phyloP scores from a whole-genome alignment of 2,888 invertebrate species.

The Ennomos quercinarius region DNA sequence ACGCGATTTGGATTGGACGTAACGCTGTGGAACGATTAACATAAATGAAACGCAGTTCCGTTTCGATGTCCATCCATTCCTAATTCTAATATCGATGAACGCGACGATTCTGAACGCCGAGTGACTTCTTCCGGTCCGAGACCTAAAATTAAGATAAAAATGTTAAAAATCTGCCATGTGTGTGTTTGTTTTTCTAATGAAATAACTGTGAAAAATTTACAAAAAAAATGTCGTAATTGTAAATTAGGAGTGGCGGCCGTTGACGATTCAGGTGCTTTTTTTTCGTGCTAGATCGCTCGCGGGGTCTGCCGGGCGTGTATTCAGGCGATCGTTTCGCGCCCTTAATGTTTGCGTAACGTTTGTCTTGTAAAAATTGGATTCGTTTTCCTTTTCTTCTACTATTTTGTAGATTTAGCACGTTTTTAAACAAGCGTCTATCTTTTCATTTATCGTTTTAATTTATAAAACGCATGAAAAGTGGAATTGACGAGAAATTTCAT shows the following conservation, averaged over 20 bases:
- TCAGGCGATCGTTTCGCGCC: too few relatives aligned
- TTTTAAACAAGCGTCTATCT: slow-evolving; percentile 3
- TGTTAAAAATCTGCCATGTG: slow-evolving; percentile 73
- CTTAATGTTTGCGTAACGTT: too few relatives aligned
- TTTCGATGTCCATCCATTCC: too few relatives aligned
- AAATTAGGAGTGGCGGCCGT: slow-evolving; percentile 32
- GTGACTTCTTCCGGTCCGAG: slow-evolving; percentile 14
- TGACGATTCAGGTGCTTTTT: slow-evolving; percentile 37
- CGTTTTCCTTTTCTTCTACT: neutral
- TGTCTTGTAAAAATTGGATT: too few relatives aligned
- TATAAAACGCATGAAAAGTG: slow-evolving; percentile 31
- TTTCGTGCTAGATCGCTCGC: slow-evolving; percentile 15
- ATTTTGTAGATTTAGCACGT: neutral
- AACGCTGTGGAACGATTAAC: too few relatives aligned
- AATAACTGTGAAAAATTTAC: slow-evolving; percentile 64
- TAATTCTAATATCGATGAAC: too few relatives aligned
- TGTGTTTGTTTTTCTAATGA: slow-evolving; percentile 73
- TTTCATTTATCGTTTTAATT: slow-evolving; percentile 31
- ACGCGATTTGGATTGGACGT: too few relatives aligned
- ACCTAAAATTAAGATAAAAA: slow-evolving; percentile 77
- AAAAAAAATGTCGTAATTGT: slow-evolving; percentile 57
- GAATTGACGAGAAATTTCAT: neutral
- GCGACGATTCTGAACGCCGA: too few relatives aligned
- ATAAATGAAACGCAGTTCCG: too few relatives aligned
- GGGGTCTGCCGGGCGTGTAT: too few relatives aligned